Conservation (phyloP, 2,797 vertebrate species). For the Salmo trutta region DNA sequence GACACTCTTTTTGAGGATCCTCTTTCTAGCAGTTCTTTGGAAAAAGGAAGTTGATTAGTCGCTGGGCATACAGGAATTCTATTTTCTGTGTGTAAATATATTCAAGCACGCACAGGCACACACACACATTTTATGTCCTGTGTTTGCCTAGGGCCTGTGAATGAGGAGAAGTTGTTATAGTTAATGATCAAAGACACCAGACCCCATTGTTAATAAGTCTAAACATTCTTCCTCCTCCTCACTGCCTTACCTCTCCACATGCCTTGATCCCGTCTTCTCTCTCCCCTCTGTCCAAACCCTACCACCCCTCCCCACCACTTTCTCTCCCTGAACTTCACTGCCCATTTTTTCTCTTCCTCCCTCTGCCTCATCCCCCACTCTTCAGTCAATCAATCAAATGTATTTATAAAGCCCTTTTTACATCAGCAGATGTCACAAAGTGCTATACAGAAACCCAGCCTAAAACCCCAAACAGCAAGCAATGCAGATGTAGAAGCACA, state of each 20-base stretch:
- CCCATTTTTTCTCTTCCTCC: neutral
- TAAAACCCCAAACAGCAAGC: no score
- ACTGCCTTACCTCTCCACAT: neutral
- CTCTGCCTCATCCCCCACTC: neutral
- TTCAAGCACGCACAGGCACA: constrained; percentile 28
- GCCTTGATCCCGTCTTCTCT: neutral
- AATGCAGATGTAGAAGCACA: no score
- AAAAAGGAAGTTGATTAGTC: no score
- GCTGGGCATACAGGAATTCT: no score
- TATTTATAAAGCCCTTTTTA: neutral
- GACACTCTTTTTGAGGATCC: no score
- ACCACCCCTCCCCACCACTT: neutral
- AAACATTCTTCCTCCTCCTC: neutral
- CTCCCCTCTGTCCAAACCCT: neutral
- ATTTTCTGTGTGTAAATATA: neutral
- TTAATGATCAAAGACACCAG: neutral
- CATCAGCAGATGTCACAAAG: neutral
- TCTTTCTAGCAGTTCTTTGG: no score
- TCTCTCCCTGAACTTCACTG: neutral
- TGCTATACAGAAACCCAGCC: no score
- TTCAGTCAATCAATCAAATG: neutral
- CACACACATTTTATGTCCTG: neutral
- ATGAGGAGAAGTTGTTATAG: neutral
- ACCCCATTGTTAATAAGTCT: neutral
- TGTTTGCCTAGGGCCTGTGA: neutral